Evolutionary conservation across 1,140 invertebrate genomes (phyloP), one percentile per base, ranked within the genome.

Genomic region (Pectinophora gossypiella): DNA sequence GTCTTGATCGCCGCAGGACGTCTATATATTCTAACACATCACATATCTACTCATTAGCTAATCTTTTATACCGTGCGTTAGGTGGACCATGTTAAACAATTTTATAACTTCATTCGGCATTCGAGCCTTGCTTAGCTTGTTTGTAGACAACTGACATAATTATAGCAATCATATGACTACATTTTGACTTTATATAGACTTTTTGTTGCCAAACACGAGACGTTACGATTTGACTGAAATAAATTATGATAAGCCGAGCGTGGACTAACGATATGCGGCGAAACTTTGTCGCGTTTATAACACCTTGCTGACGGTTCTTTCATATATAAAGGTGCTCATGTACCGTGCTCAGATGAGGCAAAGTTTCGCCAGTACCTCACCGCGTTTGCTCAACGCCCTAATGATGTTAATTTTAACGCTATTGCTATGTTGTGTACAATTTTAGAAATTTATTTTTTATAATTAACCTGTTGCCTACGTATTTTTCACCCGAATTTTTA

Each of bases 21-120:
- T 18, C 54, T 72, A 62, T 70, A 63, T 75, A 72, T 73, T 65
- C 69, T 80, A 82, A 85, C 62, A 84, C 76, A 81, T 77, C 76
- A 86, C 82, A 84, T 86, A 86, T 84, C 75, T 76, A 79, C 68
- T 81, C 71, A 74, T 80, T 83, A 54, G 70, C 74, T 70, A 74
- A 67, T 69, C 56, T 71, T 76, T 77, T 79, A 73, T 79, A 81
- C 73, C 63, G 72, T 71, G 68, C 71, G 72, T 74, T 79, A 67
- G 72, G 72, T 72, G 78, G 82, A 83, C 79, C 82, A 85, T 63
- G 49, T 13, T 40, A 40, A 38, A 9, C 4, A 10, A 10, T 38
- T 38, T 38, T 38, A 38, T 38, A 9, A 38, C 7, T 38, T 38
- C 5, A 27, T 6, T 7, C 15, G 36, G 36, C 36, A 1, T 4